Evolutionary conservation across 2,113 vertebrate genomes (phyloP), one percentile per base, ranked within the genome.

Genomic region (Myrmecophaga tridactyla): DNA sequence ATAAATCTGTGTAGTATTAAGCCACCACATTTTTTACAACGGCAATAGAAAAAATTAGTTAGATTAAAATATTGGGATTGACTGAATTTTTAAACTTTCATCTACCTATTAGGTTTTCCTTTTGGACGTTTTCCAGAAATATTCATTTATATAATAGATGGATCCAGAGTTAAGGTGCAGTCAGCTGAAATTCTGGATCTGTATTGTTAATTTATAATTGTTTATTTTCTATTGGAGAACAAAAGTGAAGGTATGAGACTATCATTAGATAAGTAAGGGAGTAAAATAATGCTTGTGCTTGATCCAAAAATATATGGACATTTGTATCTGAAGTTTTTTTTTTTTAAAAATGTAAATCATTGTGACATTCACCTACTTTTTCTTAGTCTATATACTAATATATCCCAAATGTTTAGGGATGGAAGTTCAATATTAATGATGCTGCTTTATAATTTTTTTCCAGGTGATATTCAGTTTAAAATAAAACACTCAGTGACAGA

Each of bases 401-500:
- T 8, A 63, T 48, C 3, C 9, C 29, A 95, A 86, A 43, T 53
- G 27, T 70, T 94, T 73, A 65, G 81, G 53, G 62, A 43, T 86
- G n/a, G 7, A 90, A 72, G 9, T 78, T 86, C 82, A 87, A 92
- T 20, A 72, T 91, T 86, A 95, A 94, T 85, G 6, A 8, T 82
- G 84, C 82, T 95, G 27, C 85, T 94, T 92, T n/a, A 8, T 34
- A 63, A 73, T 46, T 92, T 34, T 14, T 78, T 97, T 94, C 77
- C 46, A 95, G 10, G 85, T 92, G 75, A 36, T n/a, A 73, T 96
- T 75, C 41, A 73, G 4, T 78, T 95, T 85, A 46, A 90, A 21
- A 13, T 20, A n/a, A 25, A 80, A 95, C 73, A 76, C 23, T 27
- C 10, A 92, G 43, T 83, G 43, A 29, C 56, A 48, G 51, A 75